Conservation (phyloP, 2,888 invertebrate species). For the Heliconius hortense region DNA sequence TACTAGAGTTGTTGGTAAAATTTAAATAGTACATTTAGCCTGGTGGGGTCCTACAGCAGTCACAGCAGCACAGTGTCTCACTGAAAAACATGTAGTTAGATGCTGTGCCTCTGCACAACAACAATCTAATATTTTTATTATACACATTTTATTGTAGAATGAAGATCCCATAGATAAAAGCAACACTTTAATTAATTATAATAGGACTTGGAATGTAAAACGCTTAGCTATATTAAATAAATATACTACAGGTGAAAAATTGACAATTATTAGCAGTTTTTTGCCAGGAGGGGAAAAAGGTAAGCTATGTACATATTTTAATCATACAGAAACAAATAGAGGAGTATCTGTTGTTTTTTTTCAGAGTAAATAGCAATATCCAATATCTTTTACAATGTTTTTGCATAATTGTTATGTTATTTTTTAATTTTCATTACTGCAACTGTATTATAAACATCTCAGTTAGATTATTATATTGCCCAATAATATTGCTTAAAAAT, state of each 20-base stretch:
- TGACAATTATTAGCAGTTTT: constrained; percentile 95
- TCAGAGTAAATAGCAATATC: too few relatives aligned
- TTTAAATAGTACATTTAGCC: too few relatives aligned
- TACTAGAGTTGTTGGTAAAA: neutral
- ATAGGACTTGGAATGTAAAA: constrained; percentile 90
- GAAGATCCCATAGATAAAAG: constrained; percentile 47
- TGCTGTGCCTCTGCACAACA: too few relatives aligned
- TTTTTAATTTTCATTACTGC: too few relatives aligned
- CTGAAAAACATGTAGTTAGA: too few relatives aligned
- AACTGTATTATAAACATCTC: too few relatives aligned
- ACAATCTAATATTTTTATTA: neutral
- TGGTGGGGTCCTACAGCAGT: too few relatives aligned
- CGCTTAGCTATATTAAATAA: constrained; percentile 91
- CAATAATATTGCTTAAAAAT: neutral
- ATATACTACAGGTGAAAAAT: constrained; percentile 96
- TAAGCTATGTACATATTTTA: constrained; percentile 55
- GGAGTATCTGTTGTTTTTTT: neutral
- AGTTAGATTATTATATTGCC: too few relatives aligned
- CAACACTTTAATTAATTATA: constrained; percentile 71
- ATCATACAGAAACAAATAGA: neutral
- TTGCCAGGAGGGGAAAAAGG: constrained; percentile 91
- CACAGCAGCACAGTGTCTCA: too few relatives aligned
- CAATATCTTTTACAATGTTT: neutral
- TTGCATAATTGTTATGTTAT: neutral
- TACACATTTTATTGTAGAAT: constrained; percentile 51